Percentiles rank a stretch among this genome's conserved stretches.
phyloP scores from a whole-genome alignment of 2,888 invertebrate species.

The Coenonympha glycerion region DNA sequence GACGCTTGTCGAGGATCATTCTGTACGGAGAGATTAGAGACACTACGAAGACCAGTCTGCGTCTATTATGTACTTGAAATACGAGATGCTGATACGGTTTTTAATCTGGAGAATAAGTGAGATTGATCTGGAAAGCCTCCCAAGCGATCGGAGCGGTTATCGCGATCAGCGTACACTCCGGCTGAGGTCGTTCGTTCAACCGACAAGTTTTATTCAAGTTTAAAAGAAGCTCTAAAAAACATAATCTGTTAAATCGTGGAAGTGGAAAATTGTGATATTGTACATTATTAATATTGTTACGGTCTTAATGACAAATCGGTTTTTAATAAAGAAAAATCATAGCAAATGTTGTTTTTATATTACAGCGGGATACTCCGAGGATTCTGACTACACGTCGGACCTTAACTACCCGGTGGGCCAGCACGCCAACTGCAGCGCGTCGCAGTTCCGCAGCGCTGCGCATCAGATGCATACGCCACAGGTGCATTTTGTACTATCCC shows the following conservation, averaged over 20 bases:
- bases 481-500: too few species aligned
- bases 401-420: constrained; percentile 94
- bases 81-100: constrained; percentile 1
- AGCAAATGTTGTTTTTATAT: too few species aligned
- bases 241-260: background rate
- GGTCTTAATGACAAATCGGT: background rate
- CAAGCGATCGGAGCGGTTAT: constrained; percentile 1
- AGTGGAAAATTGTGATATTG: background rate
- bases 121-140: constrained; percentile 13
- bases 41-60: too few species aligned
- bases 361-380: constrained; percentile 94
- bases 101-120: constrained; percentile 14
- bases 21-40: too few species aligned
- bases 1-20: too few species aligned
- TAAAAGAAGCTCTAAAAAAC: background rate
- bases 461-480: constrained; percentile 86
- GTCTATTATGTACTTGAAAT: background rate
- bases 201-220: background rate
- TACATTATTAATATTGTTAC: background rate
- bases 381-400: constrained; percentile 97
- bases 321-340: too few species aligned
- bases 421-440: constrained; percentile 93
- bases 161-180: constrained; percentile 9
- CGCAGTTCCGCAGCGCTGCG: constrained; percentile 87
- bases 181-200: constrained; percentile 8